Base-by-base conservation (phyloP, 2,888 invertebrate species). In the Ypsolopha scabrella region DNA sequence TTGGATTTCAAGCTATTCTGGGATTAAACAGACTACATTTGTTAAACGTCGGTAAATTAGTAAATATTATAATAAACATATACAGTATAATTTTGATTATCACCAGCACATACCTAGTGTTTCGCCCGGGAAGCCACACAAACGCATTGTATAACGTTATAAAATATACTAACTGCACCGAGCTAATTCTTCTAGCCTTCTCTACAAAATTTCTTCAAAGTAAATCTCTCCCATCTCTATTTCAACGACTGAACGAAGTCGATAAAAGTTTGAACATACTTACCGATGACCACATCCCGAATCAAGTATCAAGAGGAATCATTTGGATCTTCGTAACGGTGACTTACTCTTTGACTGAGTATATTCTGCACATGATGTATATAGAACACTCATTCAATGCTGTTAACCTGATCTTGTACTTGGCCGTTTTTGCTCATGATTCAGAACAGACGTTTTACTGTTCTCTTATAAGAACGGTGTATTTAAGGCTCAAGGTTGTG, bases 401-500 rank as follows among this genome's bases (percentile, higher is more conserved):
- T 0, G 51, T 53, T 6, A 52, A 52, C 45, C 49, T 53, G 11
- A 52, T 59, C 1, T 38, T 60, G 0, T 69, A 64, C 14, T 36
- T 75, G 4, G 60, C 68, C 41, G 52, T 66, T 24, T 41, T 70
- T 7, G 58, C 65, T 0, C 76, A 75, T 48, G 80, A 80, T 50
- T 58, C 58, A 34, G 81, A 81, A 51, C 72, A 68, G 35, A 52
- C 74, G 7, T 65, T 78, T 37, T 70, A 68, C 48, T 65, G 72
- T 4, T 54, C 67, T 6, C 55, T 77, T 24, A 57, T 80, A 0
- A 57, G 64, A 49, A 60, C 61, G 24, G 65, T 79, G 54, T 63
- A 67, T 43, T 55, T 57, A 2, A 62, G 81, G 57, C 60, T 80
- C n/a, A 53, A 63, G 7, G 53, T 81, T 36, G 41, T 81, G 7